phyloP scores from a whole-genome alignment of 1,140 invertebrate species.

The Panagrolaimus sp. region DNA sequence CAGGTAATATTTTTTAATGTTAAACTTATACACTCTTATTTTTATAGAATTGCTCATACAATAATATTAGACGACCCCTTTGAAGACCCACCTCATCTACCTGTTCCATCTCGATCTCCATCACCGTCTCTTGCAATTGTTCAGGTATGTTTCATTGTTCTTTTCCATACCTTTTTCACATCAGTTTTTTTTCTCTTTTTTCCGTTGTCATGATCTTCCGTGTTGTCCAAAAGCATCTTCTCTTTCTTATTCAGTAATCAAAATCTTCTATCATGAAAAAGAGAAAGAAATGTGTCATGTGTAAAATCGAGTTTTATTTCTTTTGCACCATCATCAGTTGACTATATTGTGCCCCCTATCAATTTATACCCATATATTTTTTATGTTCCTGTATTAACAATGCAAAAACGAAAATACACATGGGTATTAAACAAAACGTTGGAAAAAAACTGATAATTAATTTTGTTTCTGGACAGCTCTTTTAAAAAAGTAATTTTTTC shows the following conservation, averaged over 20 bases:
- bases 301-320: not conserved
- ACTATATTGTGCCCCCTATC: not conserved
- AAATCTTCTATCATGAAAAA: too few relatives aligned
- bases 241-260: too few relatives aligned
- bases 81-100: slow-evolving; percentile 75
- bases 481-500: too few relatives aligned
- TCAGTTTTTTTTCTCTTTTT: slow-evolving; percentile 19
- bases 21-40: slow-evolving; percentile 16
- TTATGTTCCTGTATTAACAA: not conserved
- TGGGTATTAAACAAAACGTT: too few relatives aligned
- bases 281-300: slow-evolving; percentile 1
- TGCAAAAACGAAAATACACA: too few relatives aligned
- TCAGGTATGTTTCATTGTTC: slow-evolving; percentile 59
- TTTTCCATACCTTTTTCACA: slow-evolving; percentile 9
- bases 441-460: too few relatives aligned
- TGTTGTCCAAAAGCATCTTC: not conserved
- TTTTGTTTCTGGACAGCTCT: too few relatives aligned
- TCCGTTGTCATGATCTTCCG: slow-evolving; percentile 19
- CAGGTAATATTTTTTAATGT: slow-evolving; percentile 59
- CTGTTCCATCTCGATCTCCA: slow-evolving; percentile 77
- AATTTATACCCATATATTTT: slow-evolving; percentile 18
- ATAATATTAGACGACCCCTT: slow-evolving; percentile 93
- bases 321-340: not conserved
- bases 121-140: slow-evolving; percentile 75
- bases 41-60: slow-evolving; percentile 83